A percentile compares a stretch with the other conserved stretches of the same genome.
phyloP scores from a whole-genome alignment of 1,140 invertebrate genomes.

The Tetragnatha versicolor region DNA sequence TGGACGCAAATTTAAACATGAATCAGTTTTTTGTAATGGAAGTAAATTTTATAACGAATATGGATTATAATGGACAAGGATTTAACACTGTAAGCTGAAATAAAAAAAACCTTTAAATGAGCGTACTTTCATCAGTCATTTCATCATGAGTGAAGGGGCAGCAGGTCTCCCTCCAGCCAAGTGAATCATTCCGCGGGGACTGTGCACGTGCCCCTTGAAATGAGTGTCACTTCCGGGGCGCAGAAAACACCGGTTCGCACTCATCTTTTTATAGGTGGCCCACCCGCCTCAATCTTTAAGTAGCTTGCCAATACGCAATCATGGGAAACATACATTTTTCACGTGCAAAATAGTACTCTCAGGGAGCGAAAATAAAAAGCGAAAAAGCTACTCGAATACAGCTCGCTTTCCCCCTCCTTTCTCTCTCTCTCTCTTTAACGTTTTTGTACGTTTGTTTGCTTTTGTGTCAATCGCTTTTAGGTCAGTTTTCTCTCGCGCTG shows the following conservation, averaged over 20 bases:
- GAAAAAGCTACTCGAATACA: slow-evolving; percentile 3
- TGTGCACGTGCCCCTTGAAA: slow-evolving; percentile 54
- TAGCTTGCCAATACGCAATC: slow-evolving; percentile 55
- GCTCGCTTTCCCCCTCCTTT: slow-evolving; percentile 9
- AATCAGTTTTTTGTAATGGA: too few relatives aligned
- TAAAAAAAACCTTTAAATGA: too few relatives aligned
- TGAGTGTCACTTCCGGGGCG: slow-evolving; percentile 51
- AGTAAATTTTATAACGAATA: too few relatives aligned
- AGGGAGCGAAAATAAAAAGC: slow-evolving; percentile 1
- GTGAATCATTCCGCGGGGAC: neutral
- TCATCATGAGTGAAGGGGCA: too few relatives aligned
- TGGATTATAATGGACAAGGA: too few relatives aligned
- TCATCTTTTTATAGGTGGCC: slow-evolving; percentile 54
- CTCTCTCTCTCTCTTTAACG: slow-evolving; percentile 33
- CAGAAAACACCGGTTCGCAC: slow-evolving; percentile 53
- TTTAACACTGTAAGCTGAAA: too few relatives aligned
- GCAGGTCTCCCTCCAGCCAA: neutral
- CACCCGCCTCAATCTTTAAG: slow-evolving; percentile 56
- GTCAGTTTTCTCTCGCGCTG: slow-evolving; percentile 47
- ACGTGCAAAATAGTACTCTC: slow-evolving; percentile 53
- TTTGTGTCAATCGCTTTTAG: slow-evolving; percentile 54
- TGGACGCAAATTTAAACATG: too few relatives aligned
- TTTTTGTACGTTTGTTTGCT: slow-evolving; percentile 54
- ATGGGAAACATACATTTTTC: slow-evolving; percentile 53
- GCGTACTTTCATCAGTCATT: too few relatives aligned